Percentiles rank a stretch among this genome's conserved stretches.
Evolutionary conservation across 1,140 invertebrate genomes (phyloP).

Genomic region (Trinorchestia longiramus): DNA sequence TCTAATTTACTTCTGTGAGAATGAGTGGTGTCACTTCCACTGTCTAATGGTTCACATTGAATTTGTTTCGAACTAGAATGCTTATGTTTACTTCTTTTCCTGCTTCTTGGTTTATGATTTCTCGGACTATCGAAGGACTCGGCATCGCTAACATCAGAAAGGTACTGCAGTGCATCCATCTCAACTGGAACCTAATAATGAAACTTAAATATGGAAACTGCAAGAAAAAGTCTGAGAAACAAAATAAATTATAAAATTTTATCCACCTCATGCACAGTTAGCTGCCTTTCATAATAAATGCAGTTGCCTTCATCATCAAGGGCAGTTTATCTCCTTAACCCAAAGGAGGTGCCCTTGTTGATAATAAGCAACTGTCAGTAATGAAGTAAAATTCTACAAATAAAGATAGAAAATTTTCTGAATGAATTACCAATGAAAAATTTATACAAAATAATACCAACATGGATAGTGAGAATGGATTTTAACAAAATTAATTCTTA

Average conservation of each 20-base stretch:
- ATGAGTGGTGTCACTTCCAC: conserved; percentile 7
- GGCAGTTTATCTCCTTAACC: neutral
- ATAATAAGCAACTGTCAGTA: neutral
- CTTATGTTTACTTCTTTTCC: conserved; percentile 2
- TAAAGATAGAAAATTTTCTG: no score
- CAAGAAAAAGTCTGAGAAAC: neutral
- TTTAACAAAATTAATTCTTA: no score
- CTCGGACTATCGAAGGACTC: neutral
- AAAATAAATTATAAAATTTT: neutral
- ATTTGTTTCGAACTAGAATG: conserved; percentile 25
- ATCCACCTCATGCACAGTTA: neutral
- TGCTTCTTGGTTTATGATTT: neutral
- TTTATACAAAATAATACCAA: no score
- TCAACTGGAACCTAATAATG: neutral
- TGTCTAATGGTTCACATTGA: neutral
- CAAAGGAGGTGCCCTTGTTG: neutral
- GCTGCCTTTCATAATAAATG: neutral
- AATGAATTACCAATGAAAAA: no score
- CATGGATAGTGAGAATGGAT: no score
- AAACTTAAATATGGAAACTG: neutral
- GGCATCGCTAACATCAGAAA: conserved; percentile 47
- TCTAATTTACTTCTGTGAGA: neutral
- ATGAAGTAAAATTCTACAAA: neutral
- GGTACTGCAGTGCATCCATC: conserved; percentile 10
- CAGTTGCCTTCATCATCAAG: neutral